These are phyloP conservation scores for Cylloceria caligata DNA, from an alignment of 2,888 invertebrate species.

Conservation along the genomic window DNA sequence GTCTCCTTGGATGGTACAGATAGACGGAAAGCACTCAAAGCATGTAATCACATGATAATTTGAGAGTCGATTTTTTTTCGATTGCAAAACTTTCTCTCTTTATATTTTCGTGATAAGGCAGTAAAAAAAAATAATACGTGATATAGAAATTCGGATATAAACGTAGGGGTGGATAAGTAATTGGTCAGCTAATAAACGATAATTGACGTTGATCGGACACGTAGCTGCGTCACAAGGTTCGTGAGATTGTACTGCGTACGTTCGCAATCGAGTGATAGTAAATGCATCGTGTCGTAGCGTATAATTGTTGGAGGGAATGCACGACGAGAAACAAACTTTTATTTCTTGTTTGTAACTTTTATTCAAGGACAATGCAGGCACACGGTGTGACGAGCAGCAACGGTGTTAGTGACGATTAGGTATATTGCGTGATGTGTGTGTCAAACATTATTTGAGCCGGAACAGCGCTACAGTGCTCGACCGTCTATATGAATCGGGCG, in stretches of 20 bases:
- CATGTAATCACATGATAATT: no score
- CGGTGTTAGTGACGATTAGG: slow-evolving; percentile 19
- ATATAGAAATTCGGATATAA: not conserved
- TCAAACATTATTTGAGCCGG: not conserved
- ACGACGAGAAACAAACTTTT: slow-evolving; percentile 4
- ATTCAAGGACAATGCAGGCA: slow-evolving; percentile 15
- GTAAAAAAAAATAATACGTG: no score
- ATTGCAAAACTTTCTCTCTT: not conserved
- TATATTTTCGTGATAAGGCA: no score
- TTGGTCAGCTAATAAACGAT: not conserved
- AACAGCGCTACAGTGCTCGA: not conserved
- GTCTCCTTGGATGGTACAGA: no score
- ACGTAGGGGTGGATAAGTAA: not conserved
- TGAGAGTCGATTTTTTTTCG: not conserved
- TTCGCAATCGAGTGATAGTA: slow-evolving; percentile 1
- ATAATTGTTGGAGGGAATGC: slow-evolving; percentile 6
- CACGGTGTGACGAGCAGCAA: not conserved
- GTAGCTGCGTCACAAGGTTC: not conserved
- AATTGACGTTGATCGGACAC: not conserved
- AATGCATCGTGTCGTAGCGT: not conserved
- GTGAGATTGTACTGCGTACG: not conserved
- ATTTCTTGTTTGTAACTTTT: slow-evolving; percentile 23
- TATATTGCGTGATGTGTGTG: slow-evolving; percentile 1
- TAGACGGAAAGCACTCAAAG: no score
- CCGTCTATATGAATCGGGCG: no score